These are phyloP conservation scores for Drosophila pseudotalamancana DNA, from an alignment of 2,888 invertebrate genomes.

Conservation along the genomic window DNA sequence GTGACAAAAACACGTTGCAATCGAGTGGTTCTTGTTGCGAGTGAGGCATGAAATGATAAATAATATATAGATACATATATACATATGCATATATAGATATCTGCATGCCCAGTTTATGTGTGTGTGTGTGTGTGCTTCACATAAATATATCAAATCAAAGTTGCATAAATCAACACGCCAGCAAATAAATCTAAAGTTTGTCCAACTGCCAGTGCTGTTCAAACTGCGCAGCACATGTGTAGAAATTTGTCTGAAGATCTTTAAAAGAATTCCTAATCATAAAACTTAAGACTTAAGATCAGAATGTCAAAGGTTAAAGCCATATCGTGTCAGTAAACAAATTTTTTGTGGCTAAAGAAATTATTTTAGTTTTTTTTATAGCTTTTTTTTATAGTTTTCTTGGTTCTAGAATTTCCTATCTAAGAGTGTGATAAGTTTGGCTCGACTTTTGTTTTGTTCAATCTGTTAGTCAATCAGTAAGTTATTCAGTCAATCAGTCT, in stretches of 20 bases:
- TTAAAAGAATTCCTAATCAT: too few species aligned
- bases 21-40: constrained; percentile 8
- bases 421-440: too few species aligned
- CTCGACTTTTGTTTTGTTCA: neutral
- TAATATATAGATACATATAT: constrained; percentile 16
- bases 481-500: neutral
- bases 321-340: too few species aligned
- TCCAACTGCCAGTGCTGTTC: constrained; percentile 40
- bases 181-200: constrained; percentile 37
- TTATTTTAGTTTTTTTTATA: neutral
- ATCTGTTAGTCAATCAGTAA: neutral
- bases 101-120: neutral
- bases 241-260: neutral
- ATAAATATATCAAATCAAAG: constrained; percentile 45
- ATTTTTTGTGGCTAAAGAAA: neutral
- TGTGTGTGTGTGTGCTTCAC: constrained; percentile 1
- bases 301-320: neutral
- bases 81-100: constrained; percentile 3
- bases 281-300: neutral
- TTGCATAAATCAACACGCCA: constrained; percentile 54
- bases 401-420: neutral
- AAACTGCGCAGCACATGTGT: constrained; percentile 23
- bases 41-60: constrained; percentile 31
- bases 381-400: neutral
- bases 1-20: constrained; percentile 58